Conservation (phyloP, 1,140 invertebrate genomes). For the Scaptomyza graminum region DNA sequence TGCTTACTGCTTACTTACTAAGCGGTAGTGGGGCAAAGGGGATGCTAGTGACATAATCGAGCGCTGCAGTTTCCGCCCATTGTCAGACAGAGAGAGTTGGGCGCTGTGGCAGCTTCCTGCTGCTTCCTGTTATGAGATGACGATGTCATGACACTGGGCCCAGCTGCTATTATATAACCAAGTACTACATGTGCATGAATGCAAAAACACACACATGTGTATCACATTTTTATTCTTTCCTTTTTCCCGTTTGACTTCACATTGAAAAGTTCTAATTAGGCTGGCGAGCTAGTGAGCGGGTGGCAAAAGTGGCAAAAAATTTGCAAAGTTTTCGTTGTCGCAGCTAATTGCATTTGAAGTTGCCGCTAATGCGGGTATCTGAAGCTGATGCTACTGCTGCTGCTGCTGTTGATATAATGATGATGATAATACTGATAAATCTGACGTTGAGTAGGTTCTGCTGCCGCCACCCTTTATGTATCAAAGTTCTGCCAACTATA, state of each 20-base stretch:
- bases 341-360: conserved; percentile 69
- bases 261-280: conserved; percentile 72
- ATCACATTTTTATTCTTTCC: conserved; percentile 7
- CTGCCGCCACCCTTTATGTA: conserved; percentile 21
- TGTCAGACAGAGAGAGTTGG: conserved; percentile 12
- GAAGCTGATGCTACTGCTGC: conserved; percentile 21
- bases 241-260: neutral
- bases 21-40: conserved; percentile 7
- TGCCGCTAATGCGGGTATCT: conserved; percentile 36
- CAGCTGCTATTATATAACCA: conserved; percentile 33
- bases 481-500: conserved; percentile 14
- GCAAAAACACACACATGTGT: neutral
- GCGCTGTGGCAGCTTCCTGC: conserved; percentile 31
- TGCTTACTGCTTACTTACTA: neutral
- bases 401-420: conserved; percentile 34
- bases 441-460: conserved; percentile 58
- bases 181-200: conserved; percentile 5
- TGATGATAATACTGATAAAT: conserved; percentile 54
- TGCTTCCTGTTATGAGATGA: conserved; percentile 42
- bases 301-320: conserved; percentile 5
- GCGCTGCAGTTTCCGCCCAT: conserved; percentile 64
- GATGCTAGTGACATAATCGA: conserved; percentile 72
- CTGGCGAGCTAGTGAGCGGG: conserved; percentile 34
- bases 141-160: conserved; percentile 32
- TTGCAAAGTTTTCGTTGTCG: conserved; percentile 55